A percentile compares a stretch with the other conserved stretches of the same genome.
Evolutionary conservation across 1,140 invertebrate species (phyloP).

Genomic region (Uloborus diversus): DNA sequence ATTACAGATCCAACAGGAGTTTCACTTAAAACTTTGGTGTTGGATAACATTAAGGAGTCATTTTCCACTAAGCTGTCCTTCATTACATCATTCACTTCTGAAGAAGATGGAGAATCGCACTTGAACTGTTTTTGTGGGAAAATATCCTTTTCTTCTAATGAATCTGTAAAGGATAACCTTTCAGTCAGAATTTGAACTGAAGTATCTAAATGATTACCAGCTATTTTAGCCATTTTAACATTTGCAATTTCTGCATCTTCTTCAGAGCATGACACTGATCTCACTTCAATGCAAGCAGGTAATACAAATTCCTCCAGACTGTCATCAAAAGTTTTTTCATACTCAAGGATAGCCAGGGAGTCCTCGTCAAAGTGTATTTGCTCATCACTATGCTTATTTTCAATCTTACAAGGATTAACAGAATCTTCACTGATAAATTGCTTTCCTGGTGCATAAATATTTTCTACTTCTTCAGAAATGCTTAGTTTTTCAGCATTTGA

Average conservation of each 20-base stretch:
- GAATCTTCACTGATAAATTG: constrained; percentile 26
- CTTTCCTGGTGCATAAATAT: constrained; percentile 12
- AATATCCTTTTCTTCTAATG: too few relatives aligned
- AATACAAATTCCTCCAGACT: constrained; percentile 22
- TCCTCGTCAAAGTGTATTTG: constrained; percentile 38
- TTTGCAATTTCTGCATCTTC: background rate
- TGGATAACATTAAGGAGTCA: too few relatives aligned
- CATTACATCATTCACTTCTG: too few relatives aligned
- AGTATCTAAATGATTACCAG: too few relatives aligned
- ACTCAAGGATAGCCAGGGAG: constrained; percentile 44
- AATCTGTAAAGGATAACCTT: too few relatives aligned
- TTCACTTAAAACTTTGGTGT: constrained; percentile 15
- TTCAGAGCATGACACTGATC: too few relatives aligned
- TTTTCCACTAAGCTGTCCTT: too few relatives aligned
- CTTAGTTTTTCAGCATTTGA: constrained; percentile 32
- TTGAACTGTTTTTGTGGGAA: too few relatives aligned
- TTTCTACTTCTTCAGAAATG: constrained; percentile 19
- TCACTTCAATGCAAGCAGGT: background rate
- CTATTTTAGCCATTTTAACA: too few relatives aligned
- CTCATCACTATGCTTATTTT: constrained; percentile 9
- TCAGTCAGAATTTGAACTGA: too few relatives aligned
- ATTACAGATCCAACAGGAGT: constrained; percentile 27
- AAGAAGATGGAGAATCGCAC: too few relatives aligned
- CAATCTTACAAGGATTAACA: background rate
- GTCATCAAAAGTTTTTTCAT: constrained; percentile 44